Evolutionary conservation across 1,140 invertebrate species (phyloP).

Genomic region (Diachasmimorpha longicaudata): DNA sequence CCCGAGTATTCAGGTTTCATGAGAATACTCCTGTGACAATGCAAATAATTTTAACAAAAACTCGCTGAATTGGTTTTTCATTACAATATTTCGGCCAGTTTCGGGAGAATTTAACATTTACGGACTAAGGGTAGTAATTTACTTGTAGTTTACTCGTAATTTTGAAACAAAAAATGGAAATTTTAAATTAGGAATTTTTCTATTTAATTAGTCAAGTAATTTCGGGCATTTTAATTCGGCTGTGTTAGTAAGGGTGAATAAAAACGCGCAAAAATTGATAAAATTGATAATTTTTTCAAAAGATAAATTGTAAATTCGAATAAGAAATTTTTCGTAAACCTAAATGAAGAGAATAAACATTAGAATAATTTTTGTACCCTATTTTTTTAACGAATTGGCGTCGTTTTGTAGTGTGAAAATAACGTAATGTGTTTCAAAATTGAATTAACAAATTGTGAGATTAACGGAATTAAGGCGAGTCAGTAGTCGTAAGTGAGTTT

Average conservation of each 20-base stretch:
- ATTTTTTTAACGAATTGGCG: constrained; percentile 59
- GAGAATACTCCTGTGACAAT: neutral
- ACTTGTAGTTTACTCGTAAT: neutral
- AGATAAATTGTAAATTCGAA: constrained; percentile 48
- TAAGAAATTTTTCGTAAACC: constrained; percentile 45
- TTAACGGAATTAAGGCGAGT: neutral
- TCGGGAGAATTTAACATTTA: neutral
- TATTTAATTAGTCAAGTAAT: constrained; percentile 37
- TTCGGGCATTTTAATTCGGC: constrained; percentile 62
- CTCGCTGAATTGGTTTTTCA: neutral
- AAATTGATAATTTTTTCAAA: constrained; percentile 23
- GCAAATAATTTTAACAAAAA: neutral
- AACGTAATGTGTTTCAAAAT: neutral
- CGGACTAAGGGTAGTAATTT: constrained; percentile 18
- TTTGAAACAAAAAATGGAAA: constrained; percentile 28
- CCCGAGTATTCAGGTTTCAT: neutral
- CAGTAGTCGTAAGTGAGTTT: neutral
- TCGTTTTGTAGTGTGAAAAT: neutral
- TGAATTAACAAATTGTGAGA: constrained; percentile 29
- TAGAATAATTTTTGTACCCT: constrained; percentile 63
- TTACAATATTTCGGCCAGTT: constrained; percentile 10
- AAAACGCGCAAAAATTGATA: constrained; percentile 16
- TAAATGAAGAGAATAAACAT: constrained; percentile 37
- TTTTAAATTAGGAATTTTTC: constrained; percentile 36
- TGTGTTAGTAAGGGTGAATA: constrained; percentile 45